Evolutionary conservation across 2,797 vertebrate species (phyloP).

Genomic region (Cuculus canorus): DNA sequence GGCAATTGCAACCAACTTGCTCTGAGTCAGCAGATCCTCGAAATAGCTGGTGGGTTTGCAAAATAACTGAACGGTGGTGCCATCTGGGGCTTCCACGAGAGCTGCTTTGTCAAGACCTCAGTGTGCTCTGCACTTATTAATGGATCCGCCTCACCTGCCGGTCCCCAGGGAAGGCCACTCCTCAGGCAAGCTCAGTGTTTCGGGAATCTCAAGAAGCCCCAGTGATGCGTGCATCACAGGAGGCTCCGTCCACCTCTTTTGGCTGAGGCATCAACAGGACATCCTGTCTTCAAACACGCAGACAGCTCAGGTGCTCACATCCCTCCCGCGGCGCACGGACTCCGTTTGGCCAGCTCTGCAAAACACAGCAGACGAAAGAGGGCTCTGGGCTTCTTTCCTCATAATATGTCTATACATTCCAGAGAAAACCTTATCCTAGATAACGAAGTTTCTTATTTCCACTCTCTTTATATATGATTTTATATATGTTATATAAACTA

Average conservation of each 20-base stretch:
- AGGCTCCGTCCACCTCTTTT: background rate
- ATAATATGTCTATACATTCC: fast-evolving
- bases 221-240: background rate
- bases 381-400: background rate
- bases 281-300: background rate
- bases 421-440: background rate
- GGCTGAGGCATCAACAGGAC: background rate
- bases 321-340: fast-evolving
- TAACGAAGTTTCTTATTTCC: background rate
- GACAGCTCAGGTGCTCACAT: fast-evolving
- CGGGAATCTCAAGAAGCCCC: background rate
- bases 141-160: background rate
- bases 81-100: background rate
- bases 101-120: background rate
- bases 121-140: background rate
- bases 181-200: background rate
- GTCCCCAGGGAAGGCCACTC: background rate
- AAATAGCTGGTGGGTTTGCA: background rate
- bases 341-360: background rate
- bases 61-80: background rate
- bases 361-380: background rate
- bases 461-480: background rate
- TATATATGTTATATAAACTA: too few relatives aligned
- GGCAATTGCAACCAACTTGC: background rate
- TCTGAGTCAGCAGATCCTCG: slow-evolving; percentile 3